Evolutionary conservation across 2,113 vertebrate genomes (phyloP).

Genomic region (Pedetes capensis): DNA sequence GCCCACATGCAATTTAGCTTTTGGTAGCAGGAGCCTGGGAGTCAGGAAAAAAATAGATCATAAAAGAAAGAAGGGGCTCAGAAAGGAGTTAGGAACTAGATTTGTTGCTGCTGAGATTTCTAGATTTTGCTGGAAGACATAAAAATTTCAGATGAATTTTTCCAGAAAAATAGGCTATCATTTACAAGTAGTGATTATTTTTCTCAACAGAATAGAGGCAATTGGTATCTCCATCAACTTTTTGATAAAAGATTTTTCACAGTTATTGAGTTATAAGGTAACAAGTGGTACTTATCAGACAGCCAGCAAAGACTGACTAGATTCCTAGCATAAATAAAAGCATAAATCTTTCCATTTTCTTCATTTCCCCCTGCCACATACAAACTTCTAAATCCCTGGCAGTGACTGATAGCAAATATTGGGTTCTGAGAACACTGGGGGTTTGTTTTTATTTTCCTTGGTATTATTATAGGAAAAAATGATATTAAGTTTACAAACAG

Average conservation of each 20-base stretch:
- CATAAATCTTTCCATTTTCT: background rate
- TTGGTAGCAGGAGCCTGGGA: background rate
- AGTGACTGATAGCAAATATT: background rate
- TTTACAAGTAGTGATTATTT: slow-evolving; percentile 4
- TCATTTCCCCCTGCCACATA: background rate
- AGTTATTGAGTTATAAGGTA: background rate
- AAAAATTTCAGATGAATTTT: background rate
- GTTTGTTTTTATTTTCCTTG: slow-evolving; percentile 5
- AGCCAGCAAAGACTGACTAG: background rate
- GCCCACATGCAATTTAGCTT: background rate
- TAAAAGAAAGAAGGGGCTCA: background rate
- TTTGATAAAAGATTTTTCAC: slow-evolving; percentile 19
- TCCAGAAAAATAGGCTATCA: background rate
- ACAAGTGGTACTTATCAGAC: background rate
- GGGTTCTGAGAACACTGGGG: background rate
- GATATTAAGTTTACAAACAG: background rate
- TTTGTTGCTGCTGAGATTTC: background rate
- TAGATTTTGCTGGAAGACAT: background rate
- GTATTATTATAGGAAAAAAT: background rate
- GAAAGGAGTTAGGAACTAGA: background rate
- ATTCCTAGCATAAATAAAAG: background rate
- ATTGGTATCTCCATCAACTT: background rate
- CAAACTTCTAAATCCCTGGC: background rate
- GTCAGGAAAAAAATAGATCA: background rate
- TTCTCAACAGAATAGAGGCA: background rate